Conservation (phyloP, 2,113 vertebrate genomes). For the Lipophrys pholis region DNA sequence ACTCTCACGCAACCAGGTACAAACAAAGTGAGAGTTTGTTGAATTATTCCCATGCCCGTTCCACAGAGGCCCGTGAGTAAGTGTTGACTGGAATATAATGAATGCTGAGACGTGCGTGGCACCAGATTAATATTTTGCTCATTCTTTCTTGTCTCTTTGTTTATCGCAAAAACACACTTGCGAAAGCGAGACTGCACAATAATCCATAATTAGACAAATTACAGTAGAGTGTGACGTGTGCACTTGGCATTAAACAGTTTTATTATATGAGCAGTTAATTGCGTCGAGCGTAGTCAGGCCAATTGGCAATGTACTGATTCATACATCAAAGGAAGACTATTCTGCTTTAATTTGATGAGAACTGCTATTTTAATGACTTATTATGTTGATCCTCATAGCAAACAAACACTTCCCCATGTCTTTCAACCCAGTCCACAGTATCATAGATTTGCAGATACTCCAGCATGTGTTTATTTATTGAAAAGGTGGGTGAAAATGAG, state of each 20-base stretch:
- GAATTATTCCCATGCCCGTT: conserved; percentile 7
- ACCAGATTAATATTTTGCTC: conserved; percentile 30
- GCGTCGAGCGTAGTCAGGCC: background rate
- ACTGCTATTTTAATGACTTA: conserved; percentile 12
- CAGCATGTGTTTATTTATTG: conserved; percentile 19
- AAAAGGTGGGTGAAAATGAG: conserved; percentile 20
- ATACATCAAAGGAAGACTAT: conserved; percentile 1
- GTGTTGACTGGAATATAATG: conserved; percentile 9
- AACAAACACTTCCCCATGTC: background rate
- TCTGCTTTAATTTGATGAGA: background rate
- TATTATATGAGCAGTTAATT: conserved; percentile 27
- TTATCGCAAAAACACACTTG: conserved; percentile 11
- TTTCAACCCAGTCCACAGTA: background rate
- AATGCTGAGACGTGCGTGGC: background rate
- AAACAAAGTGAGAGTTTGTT: background rate
- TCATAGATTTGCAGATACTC: background rate
- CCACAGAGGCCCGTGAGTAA: conserved; percentile 2
- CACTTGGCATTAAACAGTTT: conserved; percentile 39
- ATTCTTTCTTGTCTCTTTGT: background rate
- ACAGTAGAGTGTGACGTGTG: conserved; percentile 22
- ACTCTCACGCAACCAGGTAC: conserved; percentile 3
- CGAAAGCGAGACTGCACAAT: conserved; percentile 28
- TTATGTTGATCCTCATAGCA: background rate
- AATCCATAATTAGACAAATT: conserved; percentile 59
- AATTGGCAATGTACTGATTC: conserved; percentile 12